phyloP scores from a whole-genome alignment of 2,797 vertebrate genomes.

The Sebastes steindachneri region DNA sequence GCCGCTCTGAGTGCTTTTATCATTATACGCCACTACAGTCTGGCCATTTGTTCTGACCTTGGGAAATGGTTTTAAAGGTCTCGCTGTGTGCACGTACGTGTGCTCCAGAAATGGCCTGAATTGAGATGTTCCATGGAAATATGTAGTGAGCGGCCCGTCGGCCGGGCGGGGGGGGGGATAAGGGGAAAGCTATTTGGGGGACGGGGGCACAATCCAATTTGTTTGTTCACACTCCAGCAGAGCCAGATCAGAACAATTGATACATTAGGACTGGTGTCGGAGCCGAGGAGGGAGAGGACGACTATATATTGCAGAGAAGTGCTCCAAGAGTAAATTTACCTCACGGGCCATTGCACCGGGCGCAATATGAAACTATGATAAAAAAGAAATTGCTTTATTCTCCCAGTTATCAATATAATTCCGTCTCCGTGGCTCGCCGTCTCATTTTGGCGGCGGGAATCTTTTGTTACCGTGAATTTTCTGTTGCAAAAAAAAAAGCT shows the following conservation, averaged over 20 bases:
- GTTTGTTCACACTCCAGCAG: constrained; percentile 78
- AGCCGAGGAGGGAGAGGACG: constrained; percentile 36
- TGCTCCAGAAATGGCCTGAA: constrained; percentile 44
- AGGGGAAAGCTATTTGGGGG: constrained; percentile 67
- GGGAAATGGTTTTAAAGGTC: constrained; percentile 71
- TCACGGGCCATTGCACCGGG: constrained; percentile 72
- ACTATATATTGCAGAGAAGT: constrained; percentile 57
- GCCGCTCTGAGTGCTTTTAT: constrained; percentile 69
- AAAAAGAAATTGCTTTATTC: constrained; percentile 78
- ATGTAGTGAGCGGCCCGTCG: constrained; percentile 47
- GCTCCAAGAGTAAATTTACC: constrained; percentile 73
- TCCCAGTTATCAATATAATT: constrained; percentile 72
- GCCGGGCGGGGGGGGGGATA: constrained; percentile 38
- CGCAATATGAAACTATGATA: constrained; percentile 74
- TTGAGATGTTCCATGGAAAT: constrained; percentile 72
- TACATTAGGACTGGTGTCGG: constrained; percentile 76
- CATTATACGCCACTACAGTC: constrained; percentile 67
- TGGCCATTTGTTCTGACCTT: constrained; percentile 71
- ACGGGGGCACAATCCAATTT: constrained; percentile 73
- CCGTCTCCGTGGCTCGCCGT: constrained; percentile 40
- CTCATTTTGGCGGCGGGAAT: constrained; percentile 57
- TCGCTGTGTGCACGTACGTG: not conserved
- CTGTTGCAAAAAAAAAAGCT: not conserved
- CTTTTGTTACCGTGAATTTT: constrained; percentile 68
- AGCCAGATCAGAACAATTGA: constrained; percentile 79